Evolutionary conservation across 2,113 vertebrate species (phyloP).

Genomic region (Amblyornis subalaris): DNA sequence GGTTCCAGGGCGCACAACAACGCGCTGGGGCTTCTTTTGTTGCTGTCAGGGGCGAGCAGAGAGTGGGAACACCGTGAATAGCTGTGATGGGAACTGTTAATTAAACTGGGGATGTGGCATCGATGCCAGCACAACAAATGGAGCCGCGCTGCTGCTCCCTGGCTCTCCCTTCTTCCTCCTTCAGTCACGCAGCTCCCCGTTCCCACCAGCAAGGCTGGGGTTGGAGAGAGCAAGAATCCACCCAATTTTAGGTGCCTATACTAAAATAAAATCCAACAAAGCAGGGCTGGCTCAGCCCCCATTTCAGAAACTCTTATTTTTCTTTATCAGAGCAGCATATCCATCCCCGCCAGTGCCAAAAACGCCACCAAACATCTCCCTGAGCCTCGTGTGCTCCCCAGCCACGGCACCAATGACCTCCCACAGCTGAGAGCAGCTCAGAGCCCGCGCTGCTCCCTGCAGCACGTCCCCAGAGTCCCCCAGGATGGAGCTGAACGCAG

Average conservation of each 20-base stretch:
- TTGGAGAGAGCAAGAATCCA: neutral
- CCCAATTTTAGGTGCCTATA: neutral
- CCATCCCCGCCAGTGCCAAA: rapidly evolving
- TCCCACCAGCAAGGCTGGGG: neutral
- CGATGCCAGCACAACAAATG: neutral
- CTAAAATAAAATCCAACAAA: neutral
- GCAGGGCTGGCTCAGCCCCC: neutral
- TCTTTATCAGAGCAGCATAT: neutral
- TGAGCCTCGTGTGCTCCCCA: neutral
- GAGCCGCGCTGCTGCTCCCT: neutral
- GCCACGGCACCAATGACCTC: rapidly evolving
- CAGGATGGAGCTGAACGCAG: rapidly evolving
- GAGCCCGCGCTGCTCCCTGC: neutral
- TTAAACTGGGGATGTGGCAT: neutral
- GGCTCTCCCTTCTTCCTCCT: neutral
- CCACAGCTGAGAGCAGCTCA: neutral
- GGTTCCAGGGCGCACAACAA: neutral
- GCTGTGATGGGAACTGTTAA: conserved; percentile 8
- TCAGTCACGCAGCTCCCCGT: neutral
- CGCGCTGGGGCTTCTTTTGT: neutral
- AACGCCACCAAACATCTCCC: neutral
- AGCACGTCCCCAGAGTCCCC: rapidly evolving
- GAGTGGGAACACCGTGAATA: neutral
- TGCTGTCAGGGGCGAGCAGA: neutral
- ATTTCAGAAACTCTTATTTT: neutral